Evolutionary conservation across 2,797 vertebrate genomes (phyloP).

Genomic region (Darevskia mixta): DNA sequence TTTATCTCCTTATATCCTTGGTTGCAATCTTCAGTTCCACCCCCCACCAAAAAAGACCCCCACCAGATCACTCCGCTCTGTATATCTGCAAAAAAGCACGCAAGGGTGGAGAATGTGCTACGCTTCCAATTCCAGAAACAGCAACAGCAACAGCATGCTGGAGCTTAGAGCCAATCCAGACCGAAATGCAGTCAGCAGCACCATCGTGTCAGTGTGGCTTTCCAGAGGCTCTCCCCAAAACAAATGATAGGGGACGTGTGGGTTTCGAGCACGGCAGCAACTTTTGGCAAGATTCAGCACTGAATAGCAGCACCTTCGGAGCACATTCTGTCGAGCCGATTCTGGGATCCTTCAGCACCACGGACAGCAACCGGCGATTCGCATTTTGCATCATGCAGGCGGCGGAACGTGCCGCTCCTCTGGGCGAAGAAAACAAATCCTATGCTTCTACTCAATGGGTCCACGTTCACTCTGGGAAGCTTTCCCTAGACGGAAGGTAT

Average conservation of each 20-base stretch:
- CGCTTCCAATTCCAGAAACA: conserved; percentile 69
- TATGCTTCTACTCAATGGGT: not conserved
- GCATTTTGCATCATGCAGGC: conserved; percentile 39
- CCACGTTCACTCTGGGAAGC: not conserved
- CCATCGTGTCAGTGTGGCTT: conserved; percentile 62
- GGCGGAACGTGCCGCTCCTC: conserved; percentile 53
- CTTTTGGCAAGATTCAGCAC: conserved; percentile 73
- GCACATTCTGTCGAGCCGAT: conserved; percentile 64
- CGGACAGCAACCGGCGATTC: conserved; percentile 69
- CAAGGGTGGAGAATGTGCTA: conserved; percentile 67
- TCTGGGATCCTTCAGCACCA: conserved; percentile 68
- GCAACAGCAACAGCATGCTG: conserved; percentile 69
- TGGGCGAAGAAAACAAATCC: not conserved
- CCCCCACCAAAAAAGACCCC: conserved; percentile 53
- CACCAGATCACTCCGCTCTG: conserved; percentile 70
- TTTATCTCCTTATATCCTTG: conserved; percentile 70
- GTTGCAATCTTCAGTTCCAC: conserved; percentile 72
- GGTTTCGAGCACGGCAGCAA: conserved; percentile 64
- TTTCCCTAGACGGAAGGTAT: not conserved
- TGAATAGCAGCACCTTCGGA: conserved; percentile 64
- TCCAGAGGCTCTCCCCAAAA: conserved; percentile 54
- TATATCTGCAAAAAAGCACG: conserved; percentile 73
- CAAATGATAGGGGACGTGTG: conserved; percentile 50
- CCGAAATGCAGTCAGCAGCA: conserved; percentile 59
- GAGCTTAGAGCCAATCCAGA: conserved; percentile 65